phyloP scores from a whole-genome alignment of 2,113 vertebrate species.

The Apteryx owenii region DNA sequence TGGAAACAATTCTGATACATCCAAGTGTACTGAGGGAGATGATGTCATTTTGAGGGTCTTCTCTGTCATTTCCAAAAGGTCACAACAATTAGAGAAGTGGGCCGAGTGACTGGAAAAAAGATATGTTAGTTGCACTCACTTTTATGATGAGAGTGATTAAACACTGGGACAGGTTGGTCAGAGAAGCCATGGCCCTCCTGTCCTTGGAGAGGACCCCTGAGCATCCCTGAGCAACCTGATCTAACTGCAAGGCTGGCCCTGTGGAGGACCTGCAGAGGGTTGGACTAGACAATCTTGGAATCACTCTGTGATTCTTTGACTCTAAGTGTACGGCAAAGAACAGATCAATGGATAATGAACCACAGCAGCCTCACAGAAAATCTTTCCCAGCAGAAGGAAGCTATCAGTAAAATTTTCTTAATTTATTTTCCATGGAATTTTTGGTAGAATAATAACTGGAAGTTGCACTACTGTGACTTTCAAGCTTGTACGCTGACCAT shows the following conservation, averaged over 20 bases:
- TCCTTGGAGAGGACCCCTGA: background rate
- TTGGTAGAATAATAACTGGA: background rate
- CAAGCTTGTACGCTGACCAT: background rate
- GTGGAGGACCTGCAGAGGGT: background rate
- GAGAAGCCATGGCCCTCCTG: background rate
- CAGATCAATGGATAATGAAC: background rate
- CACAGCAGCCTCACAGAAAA: background rate
- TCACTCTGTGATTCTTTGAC: background rate
- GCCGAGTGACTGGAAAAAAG: background rate
- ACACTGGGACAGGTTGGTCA: background rate
- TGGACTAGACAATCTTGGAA: background rate
- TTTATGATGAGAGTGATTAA: background rate
- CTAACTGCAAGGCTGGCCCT: background rate
- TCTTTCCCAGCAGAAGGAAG: background rate
- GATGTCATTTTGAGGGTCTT: background rate
- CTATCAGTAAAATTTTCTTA: fast-evolving
- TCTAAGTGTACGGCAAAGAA: background rate
- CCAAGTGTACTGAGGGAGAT: background rate
- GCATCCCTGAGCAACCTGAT: background rate
- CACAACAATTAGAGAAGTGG: background rate
- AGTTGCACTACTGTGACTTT: background rate
- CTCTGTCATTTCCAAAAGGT: background rate
- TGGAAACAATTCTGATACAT: background rate
- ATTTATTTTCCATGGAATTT: background rate
- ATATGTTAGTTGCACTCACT: background rate